A percentile compares a stretch with the other conserved stretches of the same genome.
Evolutionary conservation across 2,113 vertebrate species (phyloP).

Genomic region (Nothobranchius kuhntae): DNA sequence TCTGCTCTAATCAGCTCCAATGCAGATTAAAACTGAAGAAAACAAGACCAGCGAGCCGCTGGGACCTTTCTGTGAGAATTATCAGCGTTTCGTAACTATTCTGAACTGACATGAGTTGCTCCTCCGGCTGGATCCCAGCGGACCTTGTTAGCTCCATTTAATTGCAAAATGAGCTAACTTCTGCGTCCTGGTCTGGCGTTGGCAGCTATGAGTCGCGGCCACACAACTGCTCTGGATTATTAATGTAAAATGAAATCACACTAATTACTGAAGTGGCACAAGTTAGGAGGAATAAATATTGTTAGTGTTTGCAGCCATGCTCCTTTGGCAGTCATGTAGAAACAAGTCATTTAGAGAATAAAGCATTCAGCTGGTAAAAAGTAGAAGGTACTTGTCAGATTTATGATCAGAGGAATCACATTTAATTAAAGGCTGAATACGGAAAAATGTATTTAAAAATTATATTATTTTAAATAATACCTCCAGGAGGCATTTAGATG

Average conservation of each 20-base stretch:
- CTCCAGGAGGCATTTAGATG: too few species aligned
- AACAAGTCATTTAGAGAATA: background rate
- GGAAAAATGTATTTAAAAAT: too few species aligned
- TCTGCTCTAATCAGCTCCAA: constrained; percentile 33
- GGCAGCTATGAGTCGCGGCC: constrained; percentile 46
- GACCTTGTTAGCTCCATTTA: constrained; percentile 75
- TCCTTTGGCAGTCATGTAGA: constrained; percentile 30
- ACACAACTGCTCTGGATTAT: constrained; percentile 31
- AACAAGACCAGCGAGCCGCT: constrained; percentile 53
- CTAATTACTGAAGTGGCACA: constrained; percentile 59
- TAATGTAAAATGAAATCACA: constrained; percentile 55
- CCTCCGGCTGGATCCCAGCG: constrained; percentile 59
- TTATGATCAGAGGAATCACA: too few species aligned
- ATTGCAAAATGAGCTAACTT: constrained; percentile 66
- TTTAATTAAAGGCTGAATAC: too few species aligned
- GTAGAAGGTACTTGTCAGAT: too few species aligned
- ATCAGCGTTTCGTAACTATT: constrained; percentile 70
- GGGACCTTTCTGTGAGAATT: constrained; percentile 42
- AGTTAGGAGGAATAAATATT: constrained; percentile 50
- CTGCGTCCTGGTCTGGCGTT: constrained; percentile 51
- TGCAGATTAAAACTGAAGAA: constrained; percentile 4
- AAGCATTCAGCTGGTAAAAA: background rate
- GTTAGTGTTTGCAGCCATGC: constrained; percentile 39
- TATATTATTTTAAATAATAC: too few species aligned
- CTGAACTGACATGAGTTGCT: constrained; percentile 70